Conservation (phyloP, 2,113 vertebrate species). For the Ranitomeya imitator region DNA sequence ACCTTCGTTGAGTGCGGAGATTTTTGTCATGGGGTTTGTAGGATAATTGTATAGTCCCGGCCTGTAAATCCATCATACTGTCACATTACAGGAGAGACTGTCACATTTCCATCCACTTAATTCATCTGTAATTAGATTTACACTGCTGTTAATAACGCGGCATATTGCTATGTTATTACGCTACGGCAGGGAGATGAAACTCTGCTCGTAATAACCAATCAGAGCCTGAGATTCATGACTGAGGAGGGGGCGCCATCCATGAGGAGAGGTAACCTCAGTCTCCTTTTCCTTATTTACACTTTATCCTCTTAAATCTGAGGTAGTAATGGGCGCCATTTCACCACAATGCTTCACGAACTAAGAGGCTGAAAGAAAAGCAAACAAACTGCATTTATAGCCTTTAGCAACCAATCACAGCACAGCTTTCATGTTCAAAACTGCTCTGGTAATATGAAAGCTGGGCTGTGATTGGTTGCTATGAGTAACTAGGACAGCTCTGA, state of each 20-base stretch:
- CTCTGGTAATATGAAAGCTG: too few species aligned
- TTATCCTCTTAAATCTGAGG: not conserved
- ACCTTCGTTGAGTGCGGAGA: not conserved
- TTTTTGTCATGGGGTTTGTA: not conserved
- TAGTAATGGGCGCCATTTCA: not conserved
- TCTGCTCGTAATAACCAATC: too few species aligned
- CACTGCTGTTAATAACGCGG: not conserved
- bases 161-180: not conserved
- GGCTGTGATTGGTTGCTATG: too few species aligned
- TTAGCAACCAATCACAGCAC: too few species aligned
- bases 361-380: too few species aligned
- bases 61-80: constrained; percentile 19
- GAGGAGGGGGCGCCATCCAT: not conserved
- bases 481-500: too few species aligned
- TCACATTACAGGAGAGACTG: not conserved
- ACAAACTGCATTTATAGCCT: too few species aligned
- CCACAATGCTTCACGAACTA: too few species aligned
- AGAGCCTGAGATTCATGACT: too few species aligned
- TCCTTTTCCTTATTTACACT: not conserved
- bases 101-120: not conserved
- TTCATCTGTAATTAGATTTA: constrained; percentile 10
- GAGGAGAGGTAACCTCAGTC: not conserved
- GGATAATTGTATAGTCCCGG: not conserved
- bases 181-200: not conserved
- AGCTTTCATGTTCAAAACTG: too few species aligned